These are phyloP conservation scores for Pseudopleuronectes americanus DNA, from an alignment of 2,797 vertebrate species.

Conservation along the genomic window DNA sequence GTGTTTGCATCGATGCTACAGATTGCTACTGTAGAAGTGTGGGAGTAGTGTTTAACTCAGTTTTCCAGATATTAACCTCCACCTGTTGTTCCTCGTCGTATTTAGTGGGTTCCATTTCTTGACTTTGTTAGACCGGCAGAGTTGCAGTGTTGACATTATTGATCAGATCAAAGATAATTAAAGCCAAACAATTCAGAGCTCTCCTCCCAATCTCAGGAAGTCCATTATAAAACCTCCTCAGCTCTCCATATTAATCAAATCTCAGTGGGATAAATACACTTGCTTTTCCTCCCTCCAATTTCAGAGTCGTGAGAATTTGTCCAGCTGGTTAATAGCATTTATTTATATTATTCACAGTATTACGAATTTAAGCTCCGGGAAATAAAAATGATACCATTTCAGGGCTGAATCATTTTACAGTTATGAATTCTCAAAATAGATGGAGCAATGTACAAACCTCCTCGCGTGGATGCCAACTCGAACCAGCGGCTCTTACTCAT, in stretches of 20 bases:
- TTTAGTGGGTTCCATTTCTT: background rate
- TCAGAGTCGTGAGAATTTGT: background rate
- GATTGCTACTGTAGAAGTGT: no score
- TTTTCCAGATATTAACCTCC: no score
- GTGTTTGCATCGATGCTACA: no score
- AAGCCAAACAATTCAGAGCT: slow-evolving; percentile 21
- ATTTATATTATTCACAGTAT: background rate
- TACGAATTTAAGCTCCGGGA: no score
- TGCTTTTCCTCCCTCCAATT: slow-evolving; percentile 1
- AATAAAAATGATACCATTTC: background rate
- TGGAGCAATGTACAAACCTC: slow-evolving; percentile 11
- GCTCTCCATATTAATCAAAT: slow-evolving; percentile 20
- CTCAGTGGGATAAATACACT: background rate
- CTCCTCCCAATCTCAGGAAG: background rate
- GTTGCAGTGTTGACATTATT: slow-evolving; percentile 16
- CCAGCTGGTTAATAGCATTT: slow-evolving; percentile 3
- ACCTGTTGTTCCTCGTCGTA: no score
- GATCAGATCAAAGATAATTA: slow-evolving; percentile 48
- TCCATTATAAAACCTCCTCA: slow-evolving; percentile 22
- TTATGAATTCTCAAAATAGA: slow-evolving; percentile 25
- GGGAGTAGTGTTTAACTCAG: no score
- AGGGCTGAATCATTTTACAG: slow-evolving; percentile 7
- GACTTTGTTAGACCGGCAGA: slow-evolving; percentile 2
- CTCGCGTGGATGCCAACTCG: slow-evolving; percentile 25
- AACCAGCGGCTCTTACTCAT: slow-evolving; percentile 43